Conservation (phyloP, 2,888 invertebrate species). For the Atethmia centrago region DNA sequence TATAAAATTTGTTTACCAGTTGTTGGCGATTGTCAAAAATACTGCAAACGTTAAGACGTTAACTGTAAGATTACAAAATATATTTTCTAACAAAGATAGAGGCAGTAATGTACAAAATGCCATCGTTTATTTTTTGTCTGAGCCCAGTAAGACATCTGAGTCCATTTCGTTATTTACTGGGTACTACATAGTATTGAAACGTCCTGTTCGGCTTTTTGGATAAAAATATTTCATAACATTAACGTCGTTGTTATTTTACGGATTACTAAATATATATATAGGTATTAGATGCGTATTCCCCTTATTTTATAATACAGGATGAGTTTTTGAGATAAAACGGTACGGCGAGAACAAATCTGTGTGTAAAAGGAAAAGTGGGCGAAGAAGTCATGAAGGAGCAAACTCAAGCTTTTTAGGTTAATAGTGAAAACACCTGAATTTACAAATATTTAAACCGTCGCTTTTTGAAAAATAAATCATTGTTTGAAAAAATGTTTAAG, state of each 20-base stretch:
- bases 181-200: not conserved
- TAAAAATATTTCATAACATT: not conserved
- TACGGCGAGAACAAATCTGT: not conserved
- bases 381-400: not conserved
- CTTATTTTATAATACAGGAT: slow-evolving; percentile 6
- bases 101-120: not conserved
- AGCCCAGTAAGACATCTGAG: not conserved
- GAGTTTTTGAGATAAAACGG: not conserved
- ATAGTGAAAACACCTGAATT: not conserved
- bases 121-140: not conserved
- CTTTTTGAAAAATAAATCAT: not conserved
- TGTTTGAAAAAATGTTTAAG: not conserved
- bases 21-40: slow-evolving; percentile 20
- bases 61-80: slow-evolving; percentile 2
- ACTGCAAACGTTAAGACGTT: not conserved
- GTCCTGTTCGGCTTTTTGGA: not conserved
- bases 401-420: not conserved
- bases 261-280: not conserved
- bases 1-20: not conserved
- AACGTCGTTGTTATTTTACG: not conserved
- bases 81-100: not conserved
- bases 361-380: not conserved
- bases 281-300: not conserved
- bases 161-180: not conserved
- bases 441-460: not conserved